A percentile compares a stretch with the other conserved stretches of the same genome.
These are phyloP conservation scores for Acheta domesticus DNA, from an alignment of 2,888 invertebrate genomes.

Conservation along the genomic window DNA sequence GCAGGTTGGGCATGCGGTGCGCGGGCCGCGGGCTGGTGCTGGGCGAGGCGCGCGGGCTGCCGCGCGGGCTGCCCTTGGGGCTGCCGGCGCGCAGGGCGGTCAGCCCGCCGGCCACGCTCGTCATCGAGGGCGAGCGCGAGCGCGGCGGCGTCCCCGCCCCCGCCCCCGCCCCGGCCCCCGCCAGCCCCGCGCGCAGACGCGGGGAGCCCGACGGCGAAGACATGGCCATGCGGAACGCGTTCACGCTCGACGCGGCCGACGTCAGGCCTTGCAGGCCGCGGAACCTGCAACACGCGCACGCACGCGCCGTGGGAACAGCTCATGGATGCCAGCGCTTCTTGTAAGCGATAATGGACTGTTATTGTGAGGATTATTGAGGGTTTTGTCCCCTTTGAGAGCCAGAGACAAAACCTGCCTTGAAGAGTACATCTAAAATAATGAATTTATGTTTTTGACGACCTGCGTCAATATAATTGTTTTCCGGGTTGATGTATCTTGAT, in stretches of 20 bases:
- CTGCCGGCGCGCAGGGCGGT: neutral
- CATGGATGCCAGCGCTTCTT: too few relatives aligned
- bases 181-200: neutral
- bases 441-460: too few relatives aligned
- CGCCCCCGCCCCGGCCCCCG: neutral
- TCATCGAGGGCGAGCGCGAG: neutral
- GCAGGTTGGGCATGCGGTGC: neutral
- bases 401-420: too few relatives aligned
- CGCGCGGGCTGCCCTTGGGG: neutral
- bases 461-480: too few relatives aligned
- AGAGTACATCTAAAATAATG: too few relatives aligned
- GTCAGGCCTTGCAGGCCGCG: neutral
- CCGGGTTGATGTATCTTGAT: too few relatives aligned
- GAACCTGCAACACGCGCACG: neutral
- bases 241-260: neutral
- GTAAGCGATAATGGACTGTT: neutral
- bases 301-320: too few relatives aligned
- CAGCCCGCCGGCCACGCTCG: neutral
- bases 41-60: neutral
- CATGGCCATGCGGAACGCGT: neutral
- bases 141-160: neutral
- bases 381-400: neutral
- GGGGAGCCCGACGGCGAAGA: neutral
- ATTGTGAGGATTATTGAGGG: neutral
- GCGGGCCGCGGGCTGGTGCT: neutral